Conservation (phyloP, 2,113 vertebrate species). For the Stigmatopora argus region DNA sequence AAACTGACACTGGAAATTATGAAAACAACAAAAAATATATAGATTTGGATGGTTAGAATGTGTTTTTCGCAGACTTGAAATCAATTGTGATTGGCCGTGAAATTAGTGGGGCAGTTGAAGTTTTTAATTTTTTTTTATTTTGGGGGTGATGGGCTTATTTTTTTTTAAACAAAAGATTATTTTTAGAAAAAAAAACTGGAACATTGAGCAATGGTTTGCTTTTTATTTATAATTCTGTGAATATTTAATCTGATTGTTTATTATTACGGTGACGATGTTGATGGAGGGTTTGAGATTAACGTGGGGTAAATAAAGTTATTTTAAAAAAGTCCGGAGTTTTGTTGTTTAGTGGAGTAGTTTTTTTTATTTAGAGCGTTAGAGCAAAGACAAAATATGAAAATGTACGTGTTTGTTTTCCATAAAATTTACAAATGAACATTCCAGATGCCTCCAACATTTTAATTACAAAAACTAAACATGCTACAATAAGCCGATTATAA, state of each 20-base stretch:
- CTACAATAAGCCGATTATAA: not conserved
- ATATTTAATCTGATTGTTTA: not conserved
- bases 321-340: not conserved
- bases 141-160: not conserved
- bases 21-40: too few species aligned
- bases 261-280: not conserved
- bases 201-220: not conserved
- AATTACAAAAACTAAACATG: not conserved
- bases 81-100: not conserved
- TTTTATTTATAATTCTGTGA: constrained; percentile 3
- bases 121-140: not conserved
- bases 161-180: not conserved
- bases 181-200: not conserved
- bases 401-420: not conserved
- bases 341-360: not conserved
- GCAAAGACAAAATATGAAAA: not conserved
- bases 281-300: not conserved
- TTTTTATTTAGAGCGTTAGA: not conserved
- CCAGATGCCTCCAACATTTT: not conserved
- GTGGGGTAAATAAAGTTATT: not conserved
- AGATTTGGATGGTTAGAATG: too few species aligned
- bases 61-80: not conserved
- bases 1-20: too few species aligned
- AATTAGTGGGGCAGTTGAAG: not conserved
- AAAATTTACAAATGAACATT: not conserved